These are phyloP conservation scores for Ophiodon elongatus DNA, from an alignment of 2,113 vertebrate species.

Conservation along the genomic window DNA sequence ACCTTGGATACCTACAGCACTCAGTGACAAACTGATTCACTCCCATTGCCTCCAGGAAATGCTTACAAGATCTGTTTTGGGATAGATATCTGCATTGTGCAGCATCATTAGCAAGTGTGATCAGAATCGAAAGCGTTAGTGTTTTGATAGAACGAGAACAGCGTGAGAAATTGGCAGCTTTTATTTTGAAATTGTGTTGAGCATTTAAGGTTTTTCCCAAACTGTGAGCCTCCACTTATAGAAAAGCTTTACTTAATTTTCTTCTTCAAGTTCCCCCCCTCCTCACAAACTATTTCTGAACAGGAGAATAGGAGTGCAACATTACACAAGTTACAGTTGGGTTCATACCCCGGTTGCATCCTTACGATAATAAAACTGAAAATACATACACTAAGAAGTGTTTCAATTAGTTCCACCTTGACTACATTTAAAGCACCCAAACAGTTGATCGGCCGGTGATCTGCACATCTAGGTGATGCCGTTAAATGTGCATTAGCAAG, in stretches of 20 bases:
- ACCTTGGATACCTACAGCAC: constrained; percentile 3
- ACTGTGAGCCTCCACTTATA: neutral
- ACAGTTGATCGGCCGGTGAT: no score
- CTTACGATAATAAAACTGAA: no score
- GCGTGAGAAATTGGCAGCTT: neutral
- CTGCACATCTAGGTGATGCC: no score
- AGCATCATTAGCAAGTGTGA: neutral
- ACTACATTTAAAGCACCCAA: no score
- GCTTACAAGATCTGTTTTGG: neutral
- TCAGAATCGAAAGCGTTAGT: neutral
- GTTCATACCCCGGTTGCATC: no score
- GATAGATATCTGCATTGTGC: neutral
- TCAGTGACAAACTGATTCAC: constrained; percentile 1
- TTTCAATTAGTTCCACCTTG: no score
- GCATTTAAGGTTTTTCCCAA: neutral
- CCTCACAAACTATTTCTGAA: no score
- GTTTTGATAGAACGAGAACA: neutral
- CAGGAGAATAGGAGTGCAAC: neutral
- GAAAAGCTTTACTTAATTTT: neutral
- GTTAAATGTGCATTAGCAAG: no score
- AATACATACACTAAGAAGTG: no score
- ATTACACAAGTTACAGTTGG: no score
- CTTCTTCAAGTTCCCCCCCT: neutral
- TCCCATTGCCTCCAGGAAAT: neutral
- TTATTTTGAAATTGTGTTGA: neutral